These are phyloP conservation scores for Entomobrya proxima DNA, from an alignment of 2,888 invertebrate species.

Conservation along the genomic window DNA sequence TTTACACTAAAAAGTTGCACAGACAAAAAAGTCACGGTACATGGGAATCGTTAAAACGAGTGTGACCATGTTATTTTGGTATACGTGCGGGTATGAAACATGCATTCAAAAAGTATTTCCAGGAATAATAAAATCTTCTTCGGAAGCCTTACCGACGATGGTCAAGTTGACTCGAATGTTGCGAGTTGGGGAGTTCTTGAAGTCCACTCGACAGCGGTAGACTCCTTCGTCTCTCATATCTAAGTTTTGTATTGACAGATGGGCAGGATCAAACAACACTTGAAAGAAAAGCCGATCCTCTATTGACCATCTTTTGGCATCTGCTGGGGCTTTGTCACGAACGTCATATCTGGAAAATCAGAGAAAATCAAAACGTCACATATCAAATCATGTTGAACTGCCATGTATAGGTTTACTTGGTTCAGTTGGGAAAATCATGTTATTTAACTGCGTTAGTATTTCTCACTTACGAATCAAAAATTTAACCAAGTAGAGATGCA, in stretches of 20 bases:
- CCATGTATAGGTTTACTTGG: too few species aligned
- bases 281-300: conserved; percentile 75
- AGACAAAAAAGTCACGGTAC: too few species aligned
- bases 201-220: conserved; percentile 92
- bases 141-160: conserved; percentile 85
- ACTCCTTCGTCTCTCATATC: conserved; percentile 80
- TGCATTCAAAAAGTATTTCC: too few species aligned
- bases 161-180: conserved; percentile 92
- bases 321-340: conserved; percentile 72
- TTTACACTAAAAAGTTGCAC: too few species aligned
- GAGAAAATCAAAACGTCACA: neutral
- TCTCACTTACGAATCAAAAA: too few species aligned
- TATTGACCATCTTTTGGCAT: conserved; percentile 74
- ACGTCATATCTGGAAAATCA: conserved; percentile 74
- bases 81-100: too few species aligned
- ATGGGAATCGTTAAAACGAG: too few species aligned
- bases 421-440: too few species aligned
- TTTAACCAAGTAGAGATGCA: too few species aligned
- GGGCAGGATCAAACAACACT: conserved; percentile 74
- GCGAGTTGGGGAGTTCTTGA: conserved; percentile 90
- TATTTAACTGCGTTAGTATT: too few species aligned
- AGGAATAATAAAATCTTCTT: too few species aligned
- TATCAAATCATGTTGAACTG: neutral
- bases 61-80: too few species aligned
- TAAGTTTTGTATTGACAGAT: conserved; percentile 74